These are phyloP conservation scores for Pygoscelis antarcticus DNA, from an alignment of 2,113 vertebrate genomes.

Conservation along the genomic window DNA sequence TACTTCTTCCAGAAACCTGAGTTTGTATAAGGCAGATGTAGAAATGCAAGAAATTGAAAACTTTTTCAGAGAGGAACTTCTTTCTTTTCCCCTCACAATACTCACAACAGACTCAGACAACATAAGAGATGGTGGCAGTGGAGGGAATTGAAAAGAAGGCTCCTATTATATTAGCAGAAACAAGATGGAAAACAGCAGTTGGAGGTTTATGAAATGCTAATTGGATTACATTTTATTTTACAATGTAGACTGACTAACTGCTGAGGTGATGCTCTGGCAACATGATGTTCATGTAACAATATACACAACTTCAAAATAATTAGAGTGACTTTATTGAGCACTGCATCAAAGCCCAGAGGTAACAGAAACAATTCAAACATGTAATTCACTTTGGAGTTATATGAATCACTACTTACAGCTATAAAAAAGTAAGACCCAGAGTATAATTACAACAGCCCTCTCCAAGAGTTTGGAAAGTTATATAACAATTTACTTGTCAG, in stretches of 20 bases:
- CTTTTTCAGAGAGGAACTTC: not conserved
- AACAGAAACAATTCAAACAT: not conserved
- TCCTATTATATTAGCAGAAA: not conserved
- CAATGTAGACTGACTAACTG: not conserved
- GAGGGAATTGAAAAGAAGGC: not conserved
- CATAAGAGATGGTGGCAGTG: not conserved
- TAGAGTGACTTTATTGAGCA: not conserved
- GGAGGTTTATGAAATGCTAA: not conserved
- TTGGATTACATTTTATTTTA: not conserved
- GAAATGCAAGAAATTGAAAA: not conserved
- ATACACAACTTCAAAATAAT: not conserved
- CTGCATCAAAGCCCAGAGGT: not conserved
- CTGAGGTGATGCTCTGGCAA: not conserved
- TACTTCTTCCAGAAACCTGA: not conserved
- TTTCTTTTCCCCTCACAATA: not conserved
- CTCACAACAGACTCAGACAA: not conserved
- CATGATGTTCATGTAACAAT: not conserved
- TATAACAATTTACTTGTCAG: not conserved
- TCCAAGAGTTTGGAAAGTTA: not conserved
- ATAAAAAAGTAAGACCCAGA: not conserved
- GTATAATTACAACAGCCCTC: not conserved
- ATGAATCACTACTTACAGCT: not conserved
- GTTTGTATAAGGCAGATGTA: not conserved
- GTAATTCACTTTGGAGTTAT: not conserved
- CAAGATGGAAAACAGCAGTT: not conserved